Evolutionary conservation across 2,113 vertebrate genomes (phyloP), one percentile per base, ranked within the genome.

Genomic region (Hiodon tergisus): DNA sequence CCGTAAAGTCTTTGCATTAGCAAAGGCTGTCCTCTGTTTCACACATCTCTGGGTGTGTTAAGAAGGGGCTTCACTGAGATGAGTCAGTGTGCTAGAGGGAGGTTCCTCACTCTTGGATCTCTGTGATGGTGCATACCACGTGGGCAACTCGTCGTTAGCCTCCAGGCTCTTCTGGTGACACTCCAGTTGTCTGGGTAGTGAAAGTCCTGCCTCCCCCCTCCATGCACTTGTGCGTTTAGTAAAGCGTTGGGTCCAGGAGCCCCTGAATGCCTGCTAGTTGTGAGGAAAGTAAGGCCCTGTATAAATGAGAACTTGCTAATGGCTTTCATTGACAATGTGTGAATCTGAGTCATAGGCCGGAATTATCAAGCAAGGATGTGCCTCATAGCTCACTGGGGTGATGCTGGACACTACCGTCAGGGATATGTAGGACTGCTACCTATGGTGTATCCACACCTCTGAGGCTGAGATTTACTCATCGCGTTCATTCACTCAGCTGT

Each of bases 131-230:
- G 70, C 55, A 60, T 13, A 52, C 50, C 67, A 55, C 50, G 69
- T 79, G 63, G 78, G 73, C 70, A 54, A 73, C 62, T 76, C 71
- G 17, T 67, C 65, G 57, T 75, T 71, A 76, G 75, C 61, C 62
- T 54, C 71, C 57, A 72, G 74, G 48, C 73, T 60, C 48, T 50
- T 76, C 55, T 65, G 54, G 67, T 75, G 59, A 54, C 48, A 73
- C 61, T 76, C 66, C 52, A 65, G 60, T 72, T 55, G 54, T 50
- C 72, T 67, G 16, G 62, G 58, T 62, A 60, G 63, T 70, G 72
- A 67, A 67, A 65, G 77, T 60, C 63, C 48, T 57, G 69, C 78
- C 7, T 13, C 55, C 69, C 46, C 68, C 6, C 67, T 59, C 67
- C 57, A n/a, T 62, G 47, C 67, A 68, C 31, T 46, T 5, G 58